Percentiles rank a stretch among this genome's conserved stretches.
phyloP scores from a whole-genome alignment of 2,888 invertebrate species.

The Meteorus colon region DNA sequence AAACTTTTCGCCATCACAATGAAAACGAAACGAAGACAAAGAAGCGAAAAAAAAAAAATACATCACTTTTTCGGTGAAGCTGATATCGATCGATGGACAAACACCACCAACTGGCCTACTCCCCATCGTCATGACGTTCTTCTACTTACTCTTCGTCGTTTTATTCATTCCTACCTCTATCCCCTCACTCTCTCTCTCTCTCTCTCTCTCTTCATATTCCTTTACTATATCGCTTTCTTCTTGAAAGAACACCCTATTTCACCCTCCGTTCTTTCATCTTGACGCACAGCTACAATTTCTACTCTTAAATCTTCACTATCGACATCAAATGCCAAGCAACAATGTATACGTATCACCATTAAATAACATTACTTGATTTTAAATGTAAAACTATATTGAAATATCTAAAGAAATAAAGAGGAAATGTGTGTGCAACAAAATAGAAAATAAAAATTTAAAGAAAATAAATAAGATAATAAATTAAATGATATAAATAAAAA shows the following conservation, averaged over 20 bases:
- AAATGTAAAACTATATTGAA: not conserved
- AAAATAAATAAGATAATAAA: not conserved
- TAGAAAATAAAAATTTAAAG: not conserved
- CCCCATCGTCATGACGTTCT: conserved; percentile 34
- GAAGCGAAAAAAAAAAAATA: conserved; percentile 37
- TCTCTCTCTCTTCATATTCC: conserved; percentile 5
- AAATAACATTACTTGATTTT: not conserved
- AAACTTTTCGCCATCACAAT: not conserved
- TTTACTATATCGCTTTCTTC: not conserved
- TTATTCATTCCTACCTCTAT: not conserved
- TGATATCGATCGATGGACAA: conserved; percentile 56
- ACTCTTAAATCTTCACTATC: conserved; percentile 51
- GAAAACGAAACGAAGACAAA: conserved; percentile 14
- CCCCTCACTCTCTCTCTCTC: not conserved
- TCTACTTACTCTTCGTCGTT: conserved; percentile 10
- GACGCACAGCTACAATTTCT: conserved; percentile 46
- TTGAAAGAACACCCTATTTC: not conserved
- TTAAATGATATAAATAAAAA: not conserved
- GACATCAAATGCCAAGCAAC: conserved; percentile 34
- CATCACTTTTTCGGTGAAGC: conserved; percentile 45
- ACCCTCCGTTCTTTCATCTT: not conserved
- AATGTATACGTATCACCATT: not conserved
- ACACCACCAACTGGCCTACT: conserved; percentile 44
- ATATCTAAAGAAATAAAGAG: not conserved
- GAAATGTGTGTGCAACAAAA: not conserved